Conservation (phyloP, 37 sponge, comb jelly and placozoan genomes). For the Beroe forskalii region DNA sequence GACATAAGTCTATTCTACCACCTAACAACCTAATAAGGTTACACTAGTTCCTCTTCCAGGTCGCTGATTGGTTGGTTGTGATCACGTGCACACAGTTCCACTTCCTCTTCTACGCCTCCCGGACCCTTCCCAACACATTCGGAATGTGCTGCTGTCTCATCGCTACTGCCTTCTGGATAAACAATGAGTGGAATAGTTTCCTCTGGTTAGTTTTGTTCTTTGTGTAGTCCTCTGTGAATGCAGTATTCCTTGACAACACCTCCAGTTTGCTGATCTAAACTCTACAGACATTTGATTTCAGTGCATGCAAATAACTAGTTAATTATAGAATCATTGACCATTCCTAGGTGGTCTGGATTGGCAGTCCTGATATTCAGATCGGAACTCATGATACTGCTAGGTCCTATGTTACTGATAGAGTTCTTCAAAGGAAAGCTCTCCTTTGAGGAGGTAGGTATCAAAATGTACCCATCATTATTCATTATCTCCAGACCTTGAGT, state of each 20-base stretch:
- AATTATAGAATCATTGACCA: too few relatives aligned
- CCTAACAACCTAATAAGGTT: too few relatives aligned
- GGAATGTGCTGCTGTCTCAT: conserved; percentile 78
- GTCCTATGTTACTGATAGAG: conserved; percentile 76
- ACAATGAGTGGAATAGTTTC: conserved; percentile 58
- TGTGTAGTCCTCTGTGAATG: too few relatives aligned
- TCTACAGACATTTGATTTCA: too few relatives aligned
- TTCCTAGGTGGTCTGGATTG: conserved; percentile 76
- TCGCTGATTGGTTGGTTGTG: conserved; percentile 66
- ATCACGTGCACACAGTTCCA: conserved; percentile 91
- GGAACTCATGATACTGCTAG: conserved; percentile 78
- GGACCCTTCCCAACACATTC: conserved; percentile 97
- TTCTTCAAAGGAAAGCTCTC: conserved; percentile 65
- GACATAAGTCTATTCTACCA: too few relatives aligned
- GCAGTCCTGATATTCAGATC: conserved; percentile 83
- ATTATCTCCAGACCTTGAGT: too few relatives aligned
- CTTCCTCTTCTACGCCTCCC: conserved; percentile 91
- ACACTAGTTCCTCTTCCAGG: too few relatives aligned
- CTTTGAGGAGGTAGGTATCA: conserved; percentile 5
- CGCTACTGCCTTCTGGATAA: conserved; percentile 76
- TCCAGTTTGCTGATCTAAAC: not conserved
- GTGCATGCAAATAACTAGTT: too few relatives aligned
- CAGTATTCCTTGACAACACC: not conserved
- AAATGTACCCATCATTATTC: too few relatives aligned
- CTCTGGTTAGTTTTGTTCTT: conserved; percentile 59